phyloP scores from a whole-genome alignment of 2,888 invertebrate species.

The Epiblema foenella region DNA sequence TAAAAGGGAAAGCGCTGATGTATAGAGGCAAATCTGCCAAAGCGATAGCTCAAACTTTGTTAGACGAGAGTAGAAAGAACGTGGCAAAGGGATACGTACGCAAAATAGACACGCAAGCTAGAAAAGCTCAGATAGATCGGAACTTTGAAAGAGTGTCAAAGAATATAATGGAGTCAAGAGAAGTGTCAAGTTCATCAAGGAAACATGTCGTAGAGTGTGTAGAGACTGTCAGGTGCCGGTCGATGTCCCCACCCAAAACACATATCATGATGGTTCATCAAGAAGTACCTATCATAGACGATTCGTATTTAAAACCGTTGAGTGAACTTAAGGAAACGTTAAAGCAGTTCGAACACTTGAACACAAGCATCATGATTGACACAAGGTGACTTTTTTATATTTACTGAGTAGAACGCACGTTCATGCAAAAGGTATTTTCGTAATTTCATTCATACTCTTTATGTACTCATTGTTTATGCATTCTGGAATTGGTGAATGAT shows the following conservation, averaged over 20 bases:
- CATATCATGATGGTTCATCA: constrained; percentile 70
- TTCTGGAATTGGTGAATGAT: too few species aligned
- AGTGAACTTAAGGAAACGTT: constrained; percentile 86
- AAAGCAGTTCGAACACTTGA: constrained; percentile 86
- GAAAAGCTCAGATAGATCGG: constrained; percentile 57
- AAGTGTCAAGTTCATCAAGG: constrained; percentile 58
- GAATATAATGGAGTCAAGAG: constrained; percentile 58
- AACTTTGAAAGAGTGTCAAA: constrained; percentile 58
- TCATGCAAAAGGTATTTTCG: background rate
- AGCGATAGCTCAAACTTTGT: constrained; percentile 88
- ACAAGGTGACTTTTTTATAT: constrained; percentile 86
- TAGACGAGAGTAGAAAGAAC: constrained; percentile 85
- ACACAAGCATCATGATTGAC: constrained; percentile 85
- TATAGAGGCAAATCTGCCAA: constrained; percentile 91
- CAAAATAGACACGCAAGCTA: constrained; percentile 61
- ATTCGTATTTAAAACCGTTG: constrained; percentile 85
- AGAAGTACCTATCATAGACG: constrained; percentile 77
- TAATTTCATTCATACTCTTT: background rate
- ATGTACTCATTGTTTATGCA: background rate
- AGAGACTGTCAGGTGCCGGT: constrained; percentile 62
- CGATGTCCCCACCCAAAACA: constrained; percentile 69
- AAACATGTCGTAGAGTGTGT: constrained; percentile 23
- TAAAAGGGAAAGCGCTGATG: constrained; percentile 82
- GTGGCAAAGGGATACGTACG: constrained; percentile 73
- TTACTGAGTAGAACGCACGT: background rate